Conservation (phyloP, 2,888 invertebrate species). For the Keiferia lycopersicella region DNA sequence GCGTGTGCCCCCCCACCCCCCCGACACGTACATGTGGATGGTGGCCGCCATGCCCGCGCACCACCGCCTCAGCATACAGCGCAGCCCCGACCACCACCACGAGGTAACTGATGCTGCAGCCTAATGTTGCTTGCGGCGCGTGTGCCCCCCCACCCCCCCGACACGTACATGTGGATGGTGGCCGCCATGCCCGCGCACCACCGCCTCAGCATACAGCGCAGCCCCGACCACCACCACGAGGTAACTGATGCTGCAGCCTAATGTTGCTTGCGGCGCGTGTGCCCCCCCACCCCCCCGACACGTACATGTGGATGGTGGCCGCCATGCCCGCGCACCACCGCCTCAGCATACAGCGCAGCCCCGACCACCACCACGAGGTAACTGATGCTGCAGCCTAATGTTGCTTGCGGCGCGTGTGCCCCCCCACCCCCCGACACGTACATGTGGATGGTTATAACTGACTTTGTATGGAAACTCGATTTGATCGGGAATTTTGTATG, state of each 20-base stretch:
- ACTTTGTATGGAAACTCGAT: too few species aligned
- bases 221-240: too few species aligned
- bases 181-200: constrained; percentile 86
- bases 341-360: constrained; percentile 20
- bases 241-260: too few species aligned
- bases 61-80: constrained; percentile 50
- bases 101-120: too few species aligned
- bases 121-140: constrained; percentile 80
- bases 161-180: constrained; percentile 85
- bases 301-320: constrained; percentile 85
- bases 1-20: constrained; percentile 86
- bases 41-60: constrained; percentile 85
- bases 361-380: too few species aligned
- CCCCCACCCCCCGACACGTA: constrained; percentile 86
- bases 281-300: constrained; percentile 85
- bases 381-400: too few species aligned
- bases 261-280: constrained; percentile 82
- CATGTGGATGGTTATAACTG: constrained; percentile 86
- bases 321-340: constrained; percentile 85
- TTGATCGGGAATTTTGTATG: too few species aligned
- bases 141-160: constrained; percentile 86
- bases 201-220: constrained; percentile 33
- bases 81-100: too few species aligned
- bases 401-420: constrained; percentile 83
- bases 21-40: constrained; percentile 85